A percentile compares a stretch with the other conserved stretches of the same genome.
These are phyloP conservation scores for Aythya fuligula DNA, from an alignment of 2,797 vertebrate genomes.

Conservation along the genomic window DNA sequence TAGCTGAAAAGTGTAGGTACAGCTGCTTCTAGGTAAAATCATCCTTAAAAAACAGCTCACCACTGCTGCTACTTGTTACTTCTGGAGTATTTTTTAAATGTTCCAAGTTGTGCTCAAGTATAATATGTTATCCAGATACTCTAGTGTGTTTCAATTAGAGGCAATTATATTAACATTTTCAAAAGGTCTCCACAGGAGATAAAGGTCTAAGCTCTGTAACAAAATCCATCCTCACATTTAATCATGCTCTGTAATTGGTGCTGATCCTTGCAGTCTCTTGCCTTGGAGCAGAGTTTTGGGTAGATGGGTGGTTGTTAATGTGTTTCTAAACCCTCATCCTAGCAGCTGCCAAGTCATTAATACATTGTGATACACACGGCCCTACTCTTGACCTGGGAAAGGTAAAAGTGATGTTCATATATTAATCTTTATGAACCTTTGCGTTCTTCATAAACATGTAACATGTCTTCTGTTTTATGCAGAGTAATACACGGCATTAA, in stretches of 20 bases:
- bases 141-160: background rate
- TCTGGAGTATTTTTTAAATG: background rate
- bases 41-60: background rate
- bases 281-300: background rate
- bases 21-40: background rate
- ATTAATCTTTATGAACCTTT: background rate
- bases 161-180: background rate
- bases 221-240: background rate
- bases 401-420: background rate
- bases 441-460: background rate
- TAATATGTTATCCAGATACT: background rate
- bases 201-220: background rate
- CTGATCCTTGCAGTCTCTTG: background rate
- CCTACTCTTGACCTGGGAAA: background rate
- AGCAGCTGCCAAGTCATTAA: background rate
- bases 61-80: background rate
- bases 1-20: background rate
- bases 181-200: background rate
- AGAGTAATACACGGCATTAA: background rate
- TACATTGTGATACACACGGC: background rate
- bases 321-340: background rate
- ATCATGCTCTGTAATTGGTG: background rate
- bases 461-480: background rate
- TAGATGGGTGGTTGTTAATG: background rate
- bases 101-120: background rate